phyloP scores from a whole-genome alignment of 2,888 invertebrate species.

The Chloromyia formosa region DNA sequence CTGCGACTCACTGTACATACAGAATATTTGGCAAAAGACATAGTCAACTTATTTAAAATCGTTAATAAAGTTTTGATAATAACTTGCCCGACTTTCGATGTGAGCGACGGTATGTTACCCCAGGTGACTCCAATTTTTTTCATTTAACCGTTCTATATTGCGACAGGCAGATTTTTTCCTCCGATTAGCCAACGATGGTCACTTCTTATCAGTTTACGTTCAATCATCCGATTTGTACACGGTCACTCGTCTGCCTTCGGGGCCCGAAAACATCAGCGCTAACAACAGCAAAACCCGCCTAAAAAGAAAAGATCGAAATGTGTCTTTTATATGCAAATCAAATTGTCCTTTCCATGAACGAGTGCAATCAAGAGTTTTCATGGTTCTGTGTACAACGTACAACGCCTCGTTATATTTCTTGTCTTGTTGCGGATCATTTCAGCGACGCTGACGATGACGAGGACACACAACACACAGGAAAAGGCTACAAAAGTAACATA shows the following conservation, averaged over 20 bases:
- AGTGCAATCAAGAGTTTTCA: slow-evolving; percentile 21
- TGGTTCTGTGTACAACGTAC: neutral
- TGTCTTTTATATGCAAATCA: slow-evolving; percentile 46
- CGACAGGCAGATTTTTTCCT: neutral
- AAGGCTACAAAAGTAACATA: neutral
- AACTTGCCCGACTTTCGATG: no score
- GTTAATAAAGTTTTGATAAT: no score
- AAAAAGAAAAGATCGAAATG: slow-evolving; percentile 34
- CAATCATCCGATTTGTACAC: neutral
- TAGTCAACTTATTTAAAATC: no score
- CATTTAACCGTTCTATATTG: neutral
- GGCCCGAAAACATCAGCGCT: neutral
- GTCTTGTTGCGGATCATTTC: slow-evolving; percentile 19
- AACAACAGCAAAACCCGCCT: neutral
- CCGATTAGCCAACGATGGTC: neutral
- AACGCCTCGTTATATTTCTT: slow-evolving; percentile 34
- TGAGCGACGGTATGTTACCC: neutral
- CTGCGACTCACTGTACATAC: no score
- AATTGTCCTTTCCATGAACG: slow-evolving; percentile 38
- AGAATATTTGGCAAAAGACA: no score
- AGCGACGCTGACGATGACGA: neutral
- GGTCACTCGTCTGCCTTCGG: neutral
- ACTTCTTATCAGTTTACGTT: slow-evolving; percentile 1
- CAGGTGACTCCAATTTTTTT: neutral
- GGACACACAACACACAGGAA: neutral